Evolutionary conservation across 2,888 invertebrate genomes (phyloP).

Genomic region (Lacanobia oleracea): DNA sequence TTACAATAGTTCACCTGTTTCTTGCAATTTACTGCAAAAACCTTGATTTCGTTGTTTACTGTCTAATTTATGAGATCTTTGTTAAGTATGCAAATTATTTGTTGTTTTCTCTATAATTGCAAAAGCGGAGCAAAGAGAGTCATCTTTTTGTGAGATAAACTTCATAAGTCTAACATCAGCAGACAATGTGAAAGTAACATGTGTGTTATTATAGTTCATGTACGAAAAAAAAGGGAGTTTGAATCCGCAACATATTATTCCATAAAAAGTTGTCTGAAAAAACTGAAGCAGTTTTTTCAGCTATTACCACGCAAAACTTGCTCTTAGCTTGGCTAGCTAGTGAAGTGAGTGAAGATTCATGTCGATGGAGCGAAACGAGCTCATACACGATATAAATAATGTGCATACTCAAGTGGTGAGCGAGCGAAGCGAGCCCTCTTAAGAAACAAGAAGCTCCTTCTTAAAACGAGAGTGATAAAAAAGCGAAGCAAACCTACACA

Average conservation of each 20-base stretch:
- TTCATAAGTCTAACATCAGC: neutral
- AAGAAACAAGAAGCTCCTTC: too few species aligned
- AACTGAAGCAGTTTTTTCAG: too few species aligned
- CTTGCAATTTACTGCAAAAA: constrained; percentile 21
- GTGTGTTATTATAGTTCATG: too few species aligned
- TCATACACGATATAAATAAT: neutral
- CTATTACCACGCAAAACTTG: too few species aligned
- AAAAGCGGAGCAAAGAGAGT: neutral
- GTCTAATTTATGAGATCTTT: constrained; percentile 27
- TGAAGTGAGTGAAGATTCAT: neutral
- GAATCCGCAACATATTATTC: too few species aligned
- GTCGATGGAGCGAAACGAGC: neutral
- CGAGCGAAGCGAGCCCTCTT: neutral
- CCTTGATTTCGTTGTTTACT: constrained; percentile 9
- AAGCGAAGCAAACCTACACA: too few species aligned
- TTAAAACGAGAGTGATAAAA: too few species aligned
- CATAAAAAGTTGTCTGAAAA: too few species aligned
- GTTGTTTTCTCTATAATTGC: neutral
- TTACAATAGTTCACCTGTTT: constrained; percentile 49
- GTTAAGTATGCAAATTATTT: constrained; percentile 1
- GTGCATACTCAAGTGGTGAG: neutral
- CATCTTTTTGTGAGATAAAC: neutral
- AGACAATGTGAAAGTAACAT: too few species aligned
- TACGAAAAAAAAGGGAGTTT: too few species aligned
- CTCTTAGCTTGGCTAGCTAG: too few species aligned